Conservation (phyloP, 1,140 invertebrate species). For the Leptopilina clavipes region DNA sequence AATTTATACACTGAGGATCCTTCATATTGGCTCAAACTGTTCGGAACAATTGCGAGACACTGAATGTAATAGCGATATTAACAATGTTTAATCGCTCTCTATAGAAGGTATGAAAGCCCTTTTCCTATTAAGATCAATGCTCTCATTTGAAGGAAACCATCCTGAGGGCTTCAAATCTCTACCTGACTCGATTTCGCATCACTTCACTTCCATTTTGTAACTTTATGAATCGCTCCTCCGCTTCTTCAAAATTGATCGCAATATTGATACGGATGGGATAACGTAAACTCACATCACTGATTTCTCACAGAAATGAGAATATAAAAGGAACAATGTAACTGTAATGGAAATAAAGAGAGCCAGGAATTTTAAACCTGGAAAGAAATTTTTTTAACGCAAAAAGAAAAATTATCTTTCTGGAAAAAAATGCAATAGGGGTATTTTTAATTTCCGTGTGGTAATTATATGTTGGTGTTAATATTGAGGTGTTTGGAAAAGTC, state of each 20-base stretch:
- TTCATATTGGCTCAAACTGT: background rate
- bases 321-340: too few relatives aligned
- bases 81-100: constrained; percentile 7
- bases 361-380: too few relatives aligned
- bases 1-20: background rate
- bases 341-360: too few relatives aligned
- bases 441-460: too few relatives aligned
- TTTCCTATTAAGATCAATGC: constrained; percentile 24
- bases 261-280: too few relatives aligned
- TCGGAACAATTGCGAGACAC: background rate
- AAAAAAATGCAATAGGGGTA: too few relatives aligned
- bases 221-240: background rate
- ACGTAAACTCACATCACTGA: too few relatives aligned
- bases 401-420: too few relatives aligned
- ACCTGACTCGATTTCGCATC: constrained; percentile 21
- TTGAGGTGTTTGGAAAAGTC: too few relatives aligned
- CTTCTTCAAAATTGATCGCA: background rate
- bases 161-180: constrained; percentile 13
- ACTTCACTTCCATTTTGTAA: constrained; percentile 17
- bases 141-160: constrained; percentile 1
- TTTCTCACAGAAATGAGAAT: too few relatives aligned
- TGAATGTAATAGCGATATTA: constrained; percentile 10
- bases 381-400: too few relatives aligned
- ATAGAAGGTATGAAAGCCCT: background rate
- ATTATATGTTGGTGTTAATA: too few relatives aligned